Conservation (phyloP, 2,113 vertebrate species). For the Sterrhoptilus dennistouni region DNA sequence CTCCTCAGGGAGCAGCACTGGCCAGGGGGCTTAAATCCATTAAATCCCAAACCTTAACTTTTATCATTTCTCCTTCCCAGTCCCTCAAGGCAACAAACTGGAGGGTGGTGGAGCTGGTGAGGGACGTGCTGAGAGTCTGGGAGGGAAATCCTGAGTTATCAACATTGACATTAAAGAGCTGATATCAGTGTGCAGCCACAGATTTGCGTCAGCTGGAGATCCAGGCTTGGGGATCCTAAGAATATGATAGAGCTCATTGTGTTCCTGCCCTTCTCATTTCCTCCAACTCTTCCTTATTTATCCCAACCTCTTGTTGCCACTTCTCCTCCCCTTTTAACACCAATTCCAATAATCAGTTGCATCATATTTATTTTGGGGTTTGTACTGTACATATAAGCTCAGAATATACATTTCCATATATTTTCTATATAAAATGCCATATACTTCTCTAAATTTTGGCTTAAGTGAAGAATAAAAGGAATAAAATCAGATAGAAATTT, state of each 20-base stretch:
- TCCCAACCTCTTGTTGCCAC: background rate
- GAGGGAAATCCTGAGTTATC: background rate
- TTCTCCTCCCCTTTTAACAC: background rate
- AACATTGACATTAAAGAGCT: background rate
- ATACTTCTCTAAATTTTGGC: background rate
- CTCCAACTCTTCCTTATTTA: background rate
- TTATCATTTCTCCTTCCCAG: background rate
- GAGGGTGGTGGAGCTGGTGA: background rate
- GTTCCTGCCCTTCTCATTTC: background rate
- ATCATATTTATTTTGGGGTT: background rate
- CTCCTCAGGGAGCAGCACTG: background rate
- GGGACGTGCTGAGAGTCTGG: background rate
- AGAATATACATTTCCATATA: background rate
- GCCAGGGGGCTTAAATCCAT: background rate
- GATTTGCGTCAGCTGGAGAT: background rate
- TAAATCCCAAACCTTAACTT: background rate
- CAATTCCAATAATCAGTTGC: background rate
- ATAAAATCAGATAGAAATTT: background rate
- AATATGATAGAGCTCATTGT: background rate
- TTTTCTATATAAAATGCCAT: background rate
- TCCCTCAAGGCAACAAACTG: background rate
- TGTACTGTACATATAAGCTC: background rate
- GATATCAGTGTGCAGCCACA: background rate
- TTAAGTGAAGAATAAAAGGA: background rate
- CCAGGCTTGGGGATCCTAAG: background rate